phyloP scores from a whole-genome alignment of 1,140 invertebrate species.

The Magallana ariakensis region DNA sequence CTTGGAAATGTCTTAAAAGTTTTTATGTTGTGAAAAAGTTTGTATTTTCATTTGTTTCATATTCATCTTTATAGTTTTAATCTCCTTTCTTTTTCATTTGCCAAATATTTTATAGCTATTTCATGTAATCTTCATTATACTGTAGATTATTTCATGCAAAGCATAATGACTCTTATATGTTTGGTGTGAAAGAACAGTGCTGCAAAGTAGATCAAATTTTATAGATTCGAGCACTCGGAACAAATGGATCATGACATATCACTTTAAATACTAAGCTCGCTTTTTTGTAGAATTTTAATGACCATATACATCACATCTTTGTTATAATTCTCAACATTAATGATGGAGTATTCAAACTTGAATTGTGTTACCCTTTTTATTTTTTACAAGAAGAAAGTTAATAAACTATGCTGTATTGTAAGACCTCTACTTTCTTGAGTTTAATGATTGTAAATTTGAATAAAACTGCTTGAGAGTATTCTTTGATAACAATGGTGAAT shows the following conservation, averaged over 20 bases:
- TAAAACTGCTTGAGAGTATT: no score
- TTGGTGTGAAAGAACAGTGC: not conserved
- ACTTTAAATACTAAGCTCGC: not conserved
- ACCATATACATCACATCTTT: no score
- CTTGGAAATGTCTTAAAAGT: not conserved
- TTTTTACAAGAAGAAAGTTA: no score
- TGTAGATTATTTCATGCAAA: not conserved
- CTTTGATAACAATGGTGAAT: no score
- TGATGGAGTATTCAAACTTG: no score
- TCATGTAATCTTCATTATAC: not conserved
- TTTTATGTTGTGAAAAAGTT: slow-evolving; percentile 10
- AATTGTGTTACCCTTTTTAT: no score
- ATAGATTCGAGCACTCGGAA: not conserved
- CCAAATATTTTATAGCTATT: not conserved
- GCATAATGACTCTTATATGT: not conserved
- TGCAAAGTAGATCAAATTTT: slow-evolving; percentile 14
- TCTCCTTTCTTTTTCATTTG: not conserved
- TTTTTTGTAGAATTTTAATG: no score
- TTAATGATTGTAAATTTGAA: no score
- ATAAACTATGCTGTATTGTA: no score
- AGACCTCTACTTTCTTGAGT: no score
- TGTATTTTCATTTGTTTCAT: slow-evolving; percentile 7
- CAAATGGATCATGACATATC: slow-evolving; percentile 24
- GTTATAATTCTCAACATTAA: no score
- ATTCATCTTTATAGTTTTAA: not conserved